Percentiles rank a stretch among this genome's conserved stretches.
These are phyloP conservation scores for Caenorhabditis angaria DNA, from an alignment of 2,888 invertebrate genomes.

Conservation along the genomic window DNA sequence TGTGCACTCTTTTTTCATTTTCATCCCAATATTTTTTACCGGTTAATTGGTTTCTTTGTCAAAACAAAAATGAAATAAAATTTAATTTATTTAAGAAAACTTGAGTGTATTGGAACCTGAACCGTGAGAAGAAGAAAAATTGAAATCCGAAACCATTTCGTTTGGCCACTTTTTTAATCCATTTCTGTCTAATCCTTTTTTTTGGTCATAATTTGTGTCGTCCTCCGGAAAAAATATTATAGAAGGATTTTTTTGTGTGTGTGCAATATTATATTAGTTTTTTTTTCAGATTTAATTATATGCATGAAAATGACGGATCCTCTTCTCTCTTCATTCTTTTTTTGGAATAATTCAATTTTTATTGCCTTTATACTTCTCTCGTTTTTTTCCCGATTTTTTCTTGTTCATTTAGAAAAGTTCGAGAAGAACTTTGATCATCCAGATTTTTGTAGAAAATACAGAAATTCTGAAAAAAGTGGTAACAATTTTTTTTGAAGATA, in stretches of 20 bases:
- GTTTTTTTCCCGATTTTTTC: background rate
- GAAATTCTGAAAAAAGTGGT: background rate
- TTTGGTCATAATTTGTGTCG: background rate
- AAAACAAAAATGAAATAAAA: background rate
- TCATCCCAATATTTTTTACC: background rate
- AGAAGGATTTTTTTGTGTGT: background rate
- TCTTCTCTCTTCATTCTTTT: background rate
- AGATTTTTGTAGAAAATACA: conserved; percentile 5
- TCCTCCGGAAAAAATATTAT: background rate
- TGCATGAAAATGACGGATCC: background rate
- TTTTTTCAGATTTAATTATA: background rate
- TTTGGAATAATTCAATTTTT: background rate
- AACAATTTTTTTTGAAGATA: conserved; percentile 6
- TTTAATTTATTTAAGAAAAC: background rate
- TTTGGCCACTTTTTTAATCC: background rate
- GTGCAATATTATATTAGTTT: background rate
- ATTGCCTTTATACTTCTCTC: background rate
- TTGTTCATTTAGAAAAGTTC: background rate
- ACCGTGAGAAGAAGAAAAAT: background rate
- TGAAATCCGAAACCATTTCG: background rate
- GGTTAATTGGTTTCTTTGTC: background rate
- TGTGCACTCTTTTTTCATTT: background rate
- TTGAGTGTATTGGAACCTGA: background rate
- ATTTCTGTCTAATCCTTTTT: background rate
- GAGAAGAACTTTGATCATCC: too few relatives aligned